Evolutionary conservation across 2,888 invertebrate genomes (phyloP), one percentile per base, ranked within the genome.

Genomic region (Cerastis leucographa): DNA sequence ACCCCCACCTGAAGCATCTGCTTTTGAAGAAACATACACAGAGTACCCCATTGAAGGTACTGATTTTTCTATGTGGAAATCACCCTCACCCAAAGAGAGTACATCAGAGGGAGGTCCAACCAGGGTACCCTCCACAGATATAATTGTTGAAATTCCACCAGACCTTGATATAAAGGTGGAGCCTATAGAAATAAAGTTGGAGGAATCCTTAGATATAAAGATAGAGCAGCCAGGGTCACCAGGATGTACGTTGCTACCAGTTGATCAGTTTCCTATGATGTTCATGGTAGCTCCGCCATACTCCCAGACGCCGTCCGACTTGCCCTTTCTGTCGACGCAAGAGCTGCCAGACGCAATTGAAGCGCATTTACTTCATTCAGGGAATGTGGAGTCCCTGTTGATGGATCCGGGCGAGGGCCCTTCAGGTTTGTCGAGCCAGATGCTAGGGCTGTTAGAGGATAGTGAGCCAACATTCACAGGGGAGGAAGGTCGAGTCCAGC

Each of bases 351-450:
- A 93, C 75, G 87, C 93, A 5, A 85, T 94, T 81, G 92, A 92
- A 78, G 90, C 92, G 54, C 94, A 95, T 81, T 89, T 96, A 85
- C 91, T 96, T 17, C 93, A 94, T 82, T 89, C 94, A 2, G 90
- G 89, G n/a, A 91, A 92, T 89, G 94, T 94, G 65, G 92, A 94
- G 78, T 92, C 94, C 17, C 86, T 95, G 72, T 84, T 96, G 78
- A 89, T 96, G 85, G 96, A 96, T 85, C 96, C 96, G 1, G 96
- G 95, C 22, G 96, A 96, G 83, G 96, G 96, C 14, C 93, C 96
- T 5, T 96, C 96, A 29, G 95, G 94, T 54, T 88, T 96, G 73
- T 93, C 95, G 42, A 93, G 92, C 85, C 92, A 95, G 89, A 95
- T 96, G 92, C 89, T 96, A 78, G 94, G 91, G 74, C 87, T 96